Percentiles rank a stretch among this genome's conserved stretches.
Evolutionary conservation across 2,888 invertebrate genomes (phyloP).

Genomic region (Polydrusus tereticollis): DNA sequence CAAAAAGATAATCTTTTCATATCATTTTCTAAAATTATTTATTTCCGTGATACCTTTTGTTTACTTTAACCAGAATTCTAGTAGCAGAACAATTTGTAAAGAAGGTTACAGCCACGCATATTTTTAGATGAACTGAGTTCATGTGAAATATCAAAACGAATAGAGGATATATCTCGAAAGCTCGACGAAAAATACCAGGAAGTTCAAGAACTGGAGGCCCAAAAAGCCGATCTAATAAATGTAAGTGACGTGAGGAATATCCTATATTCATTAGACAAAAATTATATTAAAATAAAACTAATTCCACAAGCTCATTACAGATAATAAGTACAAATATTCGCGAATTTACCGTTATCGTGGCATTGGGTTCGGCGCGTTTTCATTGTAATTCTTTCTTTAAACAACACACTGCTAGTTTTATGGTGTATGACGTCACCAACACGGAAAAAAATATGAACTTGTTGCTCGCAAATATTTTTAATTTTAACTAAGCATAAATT

Average conservation of each 20-base stretch:
- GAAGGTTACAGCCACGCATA: too few relatives aligned
- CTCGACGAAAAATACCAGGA: constrained; percentile 38
- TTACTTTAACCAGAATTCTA: too few relatives aligned
- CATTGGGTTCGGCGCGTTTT: not conserved
- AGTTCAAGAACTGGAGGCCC: constrained; percentile 30
- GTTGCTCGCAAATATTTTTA: too few relatives aligned
- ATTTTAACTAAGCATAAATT: too few relatives aligned
- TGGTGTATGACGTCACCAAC: not conserved
- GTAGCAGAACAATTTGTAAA: too few relatives aligned
- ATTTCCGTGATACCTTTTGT: too few relatives aligned
- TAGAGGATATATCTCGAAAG: constrained; percentile 35
- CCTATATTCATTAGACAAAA: too few relatives aligned
- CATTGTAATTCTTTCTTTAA: not conserved
- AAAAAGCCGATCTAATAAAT: constrained; percentile 27
- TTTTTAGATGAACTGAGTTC: constrained; percentile 41
- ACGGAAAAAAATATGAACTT: not conserved
- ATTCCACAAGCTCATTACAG: too few relatives aligned
- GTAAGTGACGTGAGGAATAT: constrained; percentile 13
- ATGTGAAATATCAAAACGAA: constrained; percentile 28
- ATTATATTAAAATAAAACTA: too few relatives aligned
- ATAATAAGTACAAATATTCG: not conserved
- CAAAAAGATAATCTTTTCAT: too few relatives aligned
- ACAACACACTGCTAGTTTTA: not conserved
- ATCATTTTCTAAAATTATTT: too few relatives aligned
- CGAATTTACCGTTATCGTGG: not conserved